Evolutionary conservation across 2,888 invertebrate species (phyloP).

Genomic region (Archips xylosteana): DNA sequence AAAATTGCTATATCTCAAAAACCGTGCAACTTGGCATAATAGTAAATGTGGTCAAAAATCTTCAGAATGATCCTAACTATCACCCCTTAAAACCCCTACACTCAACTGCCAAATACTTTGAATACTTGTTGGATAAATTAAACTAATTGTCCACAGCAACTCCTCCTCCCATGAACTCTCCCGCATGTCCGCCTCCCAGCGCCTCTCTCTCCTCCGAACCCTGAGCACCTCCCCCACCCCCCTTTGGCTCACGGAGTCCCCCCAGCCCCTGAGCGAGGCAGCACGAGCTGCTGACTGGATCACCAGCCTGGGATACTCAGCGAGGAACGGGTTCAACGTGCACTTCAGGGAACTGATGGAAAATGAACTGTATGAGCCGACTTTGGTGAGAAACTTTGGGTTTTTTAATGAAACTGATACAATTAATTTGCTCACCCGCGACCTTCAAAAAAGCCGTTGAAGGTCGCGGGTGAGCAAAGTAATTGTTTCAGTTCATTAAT

Average conservation of each 20-base stretch:
- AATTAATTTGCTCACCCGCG: too few relatives aligned
- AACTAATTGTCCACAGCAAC: slow-evolving; percentile 56
- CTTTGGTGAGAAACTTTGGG: slow-evolving; percentile 81
- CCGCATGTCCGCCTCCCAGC: slow-evolving; percentile 66
- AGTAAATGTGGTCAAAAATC: too few relatives aligned
- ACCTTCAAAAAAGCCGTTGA: too few relatives aligned
- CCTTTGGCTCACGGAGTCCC: slow-evolving; percentile 71
- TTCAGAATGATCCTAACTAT: too few relatives aligned
- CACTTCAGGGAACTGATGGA: slow-evolving; percentile 88
- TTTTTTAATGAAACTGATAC: too few relatives aligned
- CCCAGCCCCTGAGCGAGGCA: slow-evolving; percentile 58
- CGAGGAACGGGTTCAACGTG: slow-evolving; percentile 89
- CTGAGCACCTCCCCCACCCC: slow-evolving; percentile 65
- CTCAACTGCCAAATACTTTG: too few relatives aligned
- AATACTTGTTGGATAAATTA: too few relatives aligned
- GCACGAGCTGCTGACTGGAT: slow-evolving; percentile 90
- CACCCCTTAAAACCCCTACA: too few relatives aligned
- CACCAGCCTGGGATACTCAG: slow-evolving; percentile 90
- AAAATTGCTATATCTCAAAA: too few relatives aligned
- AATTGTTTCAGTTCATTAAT: too few relatives aligned
- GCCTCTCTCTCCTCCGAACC: slow-evolving; percentile 59
- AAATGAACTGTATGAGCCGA: slow-evolving; percentile 86
- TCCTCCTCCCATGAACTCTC: slow-evolving; percentile 69
- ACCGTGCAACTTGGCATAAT: too few relatives aligned
- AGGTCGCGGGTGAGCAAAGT: too few relatives aligned